Conservation (phyloP, 1,140 invertebrate species). For the Papilio dardanus region DNA sequence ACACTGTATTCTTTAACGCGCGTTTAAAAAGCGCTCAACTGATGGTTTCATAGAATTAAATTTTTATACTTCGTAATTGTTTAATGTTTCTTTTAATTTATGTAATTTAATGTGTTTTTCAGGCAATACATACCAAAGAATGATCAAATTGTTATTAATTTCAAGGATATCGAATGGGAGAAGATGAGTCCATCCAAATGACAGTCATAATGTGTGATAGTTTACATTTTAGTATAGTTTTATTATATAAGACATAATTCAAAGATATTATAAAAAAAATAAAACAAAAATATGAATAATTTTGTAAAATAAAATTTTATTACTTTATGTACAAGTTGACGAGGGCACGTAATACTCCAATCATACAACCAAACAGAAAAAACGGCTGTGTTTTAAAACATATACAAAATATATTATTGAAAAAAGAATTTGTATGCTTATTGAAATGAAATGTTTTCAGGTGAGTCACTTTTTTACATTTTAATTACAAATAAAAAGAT, state of each 20-base stretch:
- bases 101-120: no score
- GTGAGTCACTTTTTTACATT: conserved; percentile 1
- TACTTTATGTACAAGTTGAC: conserved; percentile 78
- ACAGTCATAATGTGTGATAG: conserved; percentile 23
- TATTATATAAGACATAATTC: conserved; percentile 28
- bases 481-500: neutral
- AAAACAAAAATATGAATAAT: conserved; percentile 65
- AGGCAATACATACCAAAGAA: conserved; percentile 87
- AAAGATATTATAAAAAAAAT: conserved; percentile 40
- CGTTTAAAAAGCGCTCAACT: no score
- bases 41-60: no score
- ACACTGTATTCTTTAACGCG: no score
- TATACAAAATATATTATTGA: conserved; percentile 42
- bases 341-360: conserved; percentile 68
- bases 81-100: no score
- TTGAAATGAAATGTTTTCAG: conserved; percentile 32
- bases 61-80: no score
- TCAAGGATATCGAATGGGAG: conserved; percentile 64
- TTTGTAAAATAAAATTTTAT: conserved; percentile 81
- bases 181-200: conserved; percentile 48
- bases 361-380: conserved; percentile 63
- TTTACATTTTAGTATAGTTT: conserved; percentile 27
- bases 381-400: conserved; percentile 47
- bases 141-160: conserved; percentile 87
- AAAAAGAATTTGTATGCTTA: conserved; percentile 40